Percentiles rank a stretch among this genome's conserved stretches.
phyloP scores from a whole-genome alignment of 35 echinoderm and acorn worm species.

The Strongylocentrotus purpuratus region DNA sequence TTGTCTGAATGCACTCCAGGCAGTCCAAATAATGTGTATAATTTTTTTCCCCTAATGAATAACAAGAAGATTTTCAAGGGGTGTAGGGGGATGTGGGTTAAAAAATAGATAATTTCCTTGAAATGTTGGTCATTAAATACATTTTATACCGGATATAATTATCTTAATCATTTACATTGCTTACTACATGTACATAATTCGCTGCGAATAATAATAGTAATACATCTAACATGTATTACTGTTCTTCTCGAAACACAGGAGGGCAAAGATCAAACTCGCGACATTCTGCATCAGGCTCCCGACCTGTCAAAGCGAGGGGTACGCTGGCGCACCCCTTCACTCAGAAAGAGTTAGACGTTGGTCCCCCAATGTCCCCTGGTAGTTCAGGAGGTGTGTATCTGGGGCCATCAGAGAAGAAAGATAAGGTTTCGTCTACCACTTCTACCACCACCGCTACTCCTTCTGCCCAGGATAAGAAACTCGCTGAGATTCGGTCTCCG shows the following conservation, averaged over 20 bases:
- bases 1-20: no score
- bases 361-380: background rate
- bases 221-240: background rate
- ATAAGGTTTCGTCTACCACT: background rate
- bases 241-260: background rate
- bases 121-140: no score
- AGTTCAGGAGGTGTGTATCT: slow-evolving; percentile 31
- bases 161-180: no score
- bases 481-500: slow-evolving; percentile 27
- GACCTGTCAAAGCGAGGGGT: background rate
- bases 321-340: slow-evolving; percentile 28
- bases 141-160: no score
- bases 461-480: background rate
- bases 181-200: no score
- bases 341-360: background rate
- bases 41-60: no score
- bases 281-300: background rate
- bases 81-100: no score
- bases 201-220: no score
- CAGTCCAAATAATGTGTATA: no score
- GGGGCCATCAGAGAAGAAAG: background rate
- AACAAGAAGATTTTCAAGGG: no score
- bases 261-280: background rate
- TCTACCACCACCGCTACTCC: background rate
- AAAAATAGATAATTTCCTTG: no score